Percentiles rank a stretch among this genome's conserved stretches.
These are phyloP conservation scores for Pongo pygmaeus DNA, from an alignment of 2,113 vertebrate species.

Conservation along the genomic window DNA sequence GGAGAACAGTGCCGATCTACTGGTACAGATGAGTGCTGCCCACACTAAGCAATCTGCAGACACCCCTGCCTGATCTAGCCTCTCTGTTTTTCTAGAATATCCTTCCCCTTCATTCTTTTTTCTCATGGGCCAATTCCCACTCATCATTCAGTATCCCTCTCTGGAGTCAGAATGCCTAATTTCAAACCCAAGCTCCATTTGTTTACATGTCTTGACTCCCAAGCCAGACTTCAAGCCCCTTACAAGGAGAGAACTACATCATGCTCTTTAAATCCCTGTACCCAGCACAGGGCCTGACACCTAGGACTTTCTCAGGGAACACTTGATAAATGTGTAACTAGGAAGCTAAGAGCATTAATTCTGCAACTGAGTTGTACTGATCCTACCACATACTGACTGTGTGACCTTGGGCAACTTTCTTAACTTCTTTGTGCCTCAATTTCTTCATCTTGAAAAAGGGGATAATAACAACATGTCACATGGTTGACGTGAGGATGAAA, in stretches of 20 bases:
- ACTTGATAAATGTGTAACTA: neutral
- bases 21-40: neutral
- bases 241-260: neutral
- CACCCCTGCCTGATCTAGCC: neutral
- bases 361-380: neutral
- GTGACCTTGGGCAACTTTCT: neutral
- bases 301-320: neutral
- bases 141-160: neutral
- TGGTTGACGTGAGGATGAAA: neutral
- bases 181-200: conserved; percentile 2
- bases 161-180: neutral
- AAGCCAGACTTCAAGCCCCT: neutral
- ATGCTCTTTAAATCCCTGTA: neutral
- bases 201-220: neutral
- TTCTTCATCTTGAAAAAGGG: neutral
- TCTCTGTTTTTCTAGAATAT: neutral
- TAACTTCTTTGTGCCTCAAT: neutral
- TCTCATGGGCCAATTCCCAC: neutral
- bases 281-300: neutral
- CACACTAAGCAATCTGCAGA: neutral
- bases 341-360: neutral
- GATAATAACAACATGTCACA: neutral
- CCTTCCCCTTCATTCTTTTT: neutral
- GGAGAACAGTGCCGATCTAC: neutral
- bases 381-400: neutral